Evolutionary conservation across 2,888 invertebrate species (phyloP).

Genomic region (Tridacna crocea): DNA sequence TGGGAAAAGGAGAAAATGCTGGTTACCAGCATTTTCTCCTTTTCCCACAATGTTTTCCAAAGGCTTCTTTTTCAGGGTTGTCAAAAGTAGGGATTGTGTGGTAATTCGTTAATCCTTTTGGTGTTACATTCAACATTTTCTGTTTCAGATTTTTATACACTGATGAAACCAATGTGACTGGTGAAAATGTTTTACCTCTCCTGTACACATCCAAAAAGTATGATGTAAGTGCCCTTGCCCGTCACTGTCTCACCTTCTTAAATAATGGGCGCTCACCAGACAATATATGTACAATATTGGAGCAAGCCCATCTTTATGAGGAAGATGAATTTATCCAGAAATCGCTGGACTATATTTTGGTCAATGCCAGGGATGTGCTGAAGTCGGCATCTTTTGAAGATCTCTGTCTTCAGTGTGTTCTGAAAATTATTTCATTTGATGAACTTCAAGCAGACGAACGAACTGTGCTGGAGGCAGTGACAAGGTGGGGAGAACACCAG

Average conservation of each 20-base stretch:
- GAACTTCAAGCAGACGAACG: constrained; percentile 67
- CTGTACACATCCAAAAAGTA: constrained; percentile 71
- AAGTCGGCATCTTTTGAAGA: constrained; percentile 59
- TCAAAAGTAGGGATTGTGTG: too few species aligned
- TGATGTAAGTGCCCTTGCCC: constrained; percentile 58
- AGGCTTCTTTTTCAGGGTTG: too few species aligned
- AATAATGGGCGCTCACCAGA: constrained; percentile 63
- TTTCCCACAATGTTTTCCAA: too few species aligned
- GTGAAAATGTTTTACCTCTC: constrained; percentile 67
- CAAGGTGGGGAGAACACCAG: constrained; percentile 62
- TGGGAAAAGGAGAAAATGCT: too few species aligned
- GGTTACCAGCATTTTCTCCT: too few species aligned
- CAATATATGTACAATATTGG: constrained; percentile 68
- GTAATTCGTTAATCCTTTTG: too few species aligned
- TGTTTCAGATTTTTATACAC: constrained; percentile 64
- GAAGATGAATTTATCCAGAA: constrained; percentile 64
- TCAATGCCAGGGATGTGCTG: constrained; percentile 62
- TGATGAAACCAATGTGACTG: constrained; percentile 61
- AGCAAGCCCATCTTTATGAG: constrained; percentile 70
- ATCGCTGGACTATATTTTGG: constrained; percentile 64
- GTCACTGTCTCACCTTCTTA: constrained; percentile 63
- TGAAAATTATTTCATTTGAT: constrained; percentile 59
- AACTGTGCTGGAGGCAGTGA: constrained; percentile 56
- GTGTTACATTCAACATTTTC: not conserved
- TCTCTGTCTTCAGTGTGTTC: constrained; percentile 58